These are phyloP conservation scores for Synergus itoensis DNA, from an alignment of 2,888 invertebrate genomes.

Conservation along the genomic window DNA sequence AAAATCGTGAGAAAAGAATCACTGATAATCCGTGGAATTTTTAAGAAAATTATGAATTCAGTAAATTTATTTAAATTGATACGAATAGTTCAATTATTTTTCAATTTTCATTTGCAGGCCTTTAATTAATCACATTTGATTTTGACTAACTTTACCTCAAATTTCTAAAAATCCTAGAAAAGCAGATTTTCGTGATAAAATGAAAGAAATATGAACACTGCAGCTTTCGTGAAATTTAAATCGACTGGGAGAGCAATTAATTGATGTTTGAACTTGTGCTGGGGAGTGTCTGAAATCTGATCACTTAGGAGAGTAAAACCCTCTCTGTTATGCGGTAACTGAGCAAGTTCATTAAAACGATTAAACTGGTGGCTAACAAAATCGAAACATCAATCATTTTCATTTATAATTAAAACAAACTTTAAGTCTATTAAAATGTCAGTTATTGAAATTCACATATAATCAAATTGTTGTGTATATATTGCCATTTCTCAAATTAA, in stretches of 20 bases:
- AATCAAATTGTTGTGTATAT: too few species aligned
- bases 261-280: constrained; percentile 38
- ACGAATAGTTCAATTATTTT: too few species aligned
- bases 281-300: constrained; percentile 41
- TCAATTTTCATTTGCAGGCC: not conserved
- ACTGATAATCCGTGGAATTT: too few species aligned
- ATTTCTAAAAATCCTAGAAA: not conserved
- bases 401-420: constrained; percentile 10
- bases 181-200: not conserved
- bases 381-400: constrained; percentile 40
- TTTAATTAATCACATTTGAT: not conserved
- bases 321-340: constrained; percentile 41
- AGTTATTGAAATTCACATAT: not conserved
- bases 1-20: too few species aligned
- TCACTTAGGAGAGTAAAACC: constrained; percentile 33
- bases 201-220: not conserved
- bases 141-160: not conserved
- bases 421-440: constrained; percentile 21
- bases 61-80: too few species aligned
- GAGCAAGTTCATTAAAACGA: constrained; percentile 42
- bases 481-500: too few species aligned
- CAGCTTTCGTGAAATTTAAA: constrained; percentile 25
- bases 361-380: constrained; percentile 30
- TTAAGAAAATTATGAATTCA: too few species aligned
- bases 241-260: constrained; percentile 28